These are phyloP conservation scores for Myotis lucifugus DNA, from an alignment of 2,113 vertebrate species.

Conservation along the genomic window DNA sequence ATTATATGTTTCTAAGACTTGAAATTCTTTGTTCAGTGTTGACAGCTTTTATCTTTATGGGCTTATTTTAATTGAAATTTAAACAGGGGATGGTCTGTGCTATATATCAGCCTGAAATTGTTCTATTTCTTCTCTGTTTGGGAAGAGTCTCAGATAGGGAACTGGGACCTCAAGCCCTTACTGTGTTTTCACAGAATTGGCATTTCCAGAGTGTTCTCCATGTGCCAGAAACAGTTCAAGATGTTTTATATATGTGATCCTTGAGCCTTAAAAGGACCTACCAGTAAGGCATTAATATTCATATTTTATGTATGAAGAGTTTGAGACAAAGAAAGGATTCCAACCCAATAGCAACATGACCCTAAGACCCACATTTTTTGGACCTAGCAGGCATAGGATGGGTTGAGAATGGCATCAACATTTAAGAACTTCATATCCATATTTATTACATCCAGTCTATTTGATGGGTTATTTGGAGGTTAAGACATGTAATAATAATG, in stretches of 20 bases:
- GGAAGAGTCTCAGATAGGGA: not conserved
- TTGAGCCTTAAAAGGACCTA: constrained; percentile 5
- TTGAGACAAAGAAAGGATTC: constrained; percentile 30
- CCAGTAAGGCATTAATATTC: constrained; percentile 20
- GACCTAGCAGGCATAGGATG: not conserved
- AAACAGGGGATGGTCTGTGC: constrained; percentile 2
- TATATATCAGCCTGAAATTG: not conserved
- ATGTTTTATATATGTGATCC: constrained; percentile 5
- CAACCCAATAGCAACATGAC: not conserved
- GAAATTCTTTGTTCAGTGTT: constrained; percentile 30
- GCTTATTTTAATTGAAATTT: constrained; percentile 54
- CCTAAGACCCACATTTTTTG: constrained; percentile 14
- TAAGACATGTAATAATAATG: constrained; percentile 43
- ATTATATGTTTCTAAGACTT: constrained; percentile 49
- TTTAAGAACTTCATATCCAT: constrained; percentile 12
- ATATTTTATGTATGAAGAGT: constrained; percentile 25
- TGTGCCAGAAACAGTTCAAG: not conserved
- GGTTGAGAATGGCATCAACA: not conserved
- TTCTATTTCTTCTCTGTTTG: constrained; percentile 38
- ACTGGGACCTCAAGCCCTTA: not conserved
- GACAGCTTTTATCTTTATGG: constrained; percentile 17
- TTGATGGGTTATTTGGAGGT: not conserved
- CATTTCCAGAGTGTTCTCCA: constrained; percentile 49
- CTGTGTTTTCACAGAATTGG: constrained; percentile 30
- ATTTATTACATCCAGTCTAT: not conserved